Evolutionary conservation across 2,888 invertebrate species (phyloP).

Genomic region (Drosophila melanocephala): DNA sequence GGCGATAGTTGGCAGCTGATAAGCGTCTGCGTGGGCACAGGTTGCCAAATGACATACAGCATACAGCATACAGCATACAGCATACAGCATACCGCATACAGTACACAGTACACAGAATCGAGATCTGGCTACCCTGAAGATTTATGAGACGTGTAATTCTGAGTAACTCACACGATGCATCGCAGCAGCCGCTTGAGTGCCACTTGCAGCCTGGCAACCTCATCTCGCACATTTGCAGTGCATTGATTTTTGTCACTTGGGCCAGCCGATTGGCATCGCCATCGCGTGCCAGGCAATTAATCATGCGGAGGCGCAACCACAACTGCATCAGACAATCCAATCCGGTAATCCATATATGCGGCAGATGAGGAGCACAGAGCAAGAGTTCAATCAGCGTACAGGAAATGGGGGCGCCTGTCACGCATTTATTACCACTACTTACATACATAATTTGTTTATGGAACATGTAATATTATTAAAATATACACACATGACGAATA

Average conservation of each 20-base stretch:
- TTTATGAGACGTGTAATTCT: conserved; percentile 56
- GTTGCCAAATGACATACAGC: conserved; percentile 48
- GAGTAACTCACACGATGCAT: conserved; percentile 52
- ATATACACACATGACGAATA: rapidly evolving
- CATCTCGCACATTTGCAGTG: conserved; percentile 72
- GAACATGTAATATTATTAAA: not conserved
- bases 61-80: not conserved
- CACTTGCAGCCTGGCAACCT: conserved; percentile 35
- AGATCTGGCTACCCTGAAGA: conserved; percentile 41
- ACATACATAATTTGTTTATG: not conserved
- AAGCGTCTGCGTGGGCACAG: conserved; percentile 61
- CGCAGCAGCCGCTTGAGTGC: conserved; percentile 23
- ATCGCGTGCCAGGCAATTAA: conserved; percentile 71
- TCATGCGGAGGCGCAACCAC: conserved; percentile 48
- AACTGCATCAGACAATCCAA: not conserved
- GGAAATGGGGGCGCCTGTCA: not conserved
- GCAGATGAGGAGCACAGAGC: conserved; percentile 14
- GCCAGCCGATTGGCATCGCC: conserved; percentile 69
- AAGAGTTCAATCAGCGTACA: not conserved
- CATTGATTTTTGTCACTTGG: conserved; percentile 79
- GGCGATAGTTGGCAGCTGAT: conserved; percentile 65
- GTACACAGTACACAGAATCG: not conserved
- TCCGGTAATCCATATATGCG: conserved; percentile 6
- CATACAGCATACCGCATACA: conserved; percentile 8
- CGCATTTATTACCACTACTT: not conserved